Evolutionary conservation across 1,140 invertebrate genomes (phyloP), one percentile per base, ranked within the genome.

Genomic region (Schlechtendalia chinensis): DNA sequence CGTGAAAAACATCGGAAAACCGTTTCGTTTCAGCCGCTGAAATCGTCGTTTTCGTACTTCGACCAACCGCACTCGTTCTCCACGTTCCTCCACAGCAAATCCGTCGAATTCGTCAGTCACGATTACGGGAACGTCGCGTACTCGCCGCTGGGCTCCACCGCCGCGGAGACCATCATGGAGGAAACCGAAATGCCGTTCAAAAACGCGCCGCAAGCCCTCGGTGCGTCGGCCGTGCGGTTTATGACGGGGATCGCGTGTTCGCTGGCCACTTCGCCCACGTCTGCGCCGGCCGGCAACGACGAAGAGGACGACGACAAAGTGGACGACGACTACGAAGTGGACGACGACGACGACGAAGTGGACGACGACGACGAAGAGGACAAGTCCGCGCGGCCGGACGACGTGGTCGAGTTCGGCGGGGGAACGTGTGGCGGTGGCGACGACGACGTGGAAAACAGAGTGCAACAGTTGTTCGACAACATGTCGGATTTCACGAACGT

Each of bases 41-140:
- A 72, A 14, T 79, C 56, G 39, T 79, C 58, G 24, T 61, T 27
- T 10, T 79, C 75, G 22, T 79, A 79, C 32, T 79, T 79, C 39
- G 75, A 79, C 14, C 58, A 61, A 8, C 75, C 58, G 16, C 75
- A 61, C 24, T 79, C 75, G 32, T 79, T 79, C 39, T 63, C 75
- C 6, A 79, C 75, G 56, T 79, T 79, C 39, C 19, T 63, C 5
- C 75, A 79, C 10, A 63, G 17, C 75, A 79, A 63, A 50, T 1
- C 32, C 16, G 22, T 17, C 5, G 75, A 79, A 8, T 63, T 79
- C 17, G n/a, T 58, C 22, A 58, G 75, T 19, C 75, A 79, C 56
- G 75, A 79, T n/a, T 79, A 79, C 39, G 75, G 75, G 11, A 79
- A 79, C 10, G 75, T 79, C 14, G 39, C 61, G 58, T 79, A 79